Conservation (phyloP, 2,888 invertebrate genomes). For the Archips crataeganus region DNA sequence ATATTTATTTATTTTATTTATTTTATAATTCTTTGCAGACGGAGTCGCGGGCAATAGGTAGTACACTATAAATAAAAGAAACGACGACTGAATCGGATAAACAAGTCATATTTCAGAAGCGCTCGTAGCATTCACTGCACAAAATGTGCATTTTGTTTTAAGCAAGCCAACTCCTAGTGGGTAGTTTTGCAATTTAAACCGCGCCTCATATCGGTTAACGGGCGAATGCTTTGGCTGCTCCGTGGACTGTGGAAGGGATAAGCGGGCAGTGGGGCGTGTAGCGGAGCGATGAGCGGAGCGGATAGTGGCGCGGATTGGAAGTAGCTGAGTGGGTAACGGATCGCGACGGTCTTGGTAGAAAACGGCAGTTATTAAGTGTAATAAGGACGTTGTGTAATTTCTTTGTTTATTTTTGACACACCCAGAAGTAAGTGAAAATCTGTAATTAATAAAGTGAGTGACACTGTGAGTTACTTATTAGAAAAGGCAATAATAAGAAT, state of each 20-base stretch:
- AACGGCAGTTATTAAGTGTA: too few relatives aligned
- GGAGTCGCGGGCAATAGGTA: too few relatives aligned
- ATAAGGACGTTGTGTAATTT: too few relatives aligned
- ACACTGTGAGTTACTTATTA: too few relatives aligned
- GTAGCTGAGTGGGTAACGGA: too few relatives aligned
- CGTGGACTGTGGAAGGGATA: not conserved
- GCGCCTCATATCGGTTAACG: constrained; percentile 78
- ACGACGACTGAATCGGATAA: constrained; percentile 10
- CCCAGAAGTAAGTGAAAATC: too few relatives aligned
- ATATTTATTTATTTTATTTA: too few relatives aligned
- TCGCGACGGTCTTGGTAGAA: too few relatives aligned
- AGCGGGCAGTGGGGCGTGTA: constrained; percentile 15
- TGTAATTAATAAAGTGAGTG: too few relatives aligned
- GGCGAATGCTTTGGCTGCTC: constrained; percentile 65
- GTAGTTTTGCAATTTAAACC: constrained; percentile 82
- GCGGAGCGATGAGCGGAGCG: constrained; percentile 6
- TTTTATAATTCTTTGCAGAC: too few relatives aligned
- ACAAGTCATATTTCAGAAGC: constrained; percentile 35
- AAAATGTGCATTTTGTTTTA: constrained; percentile 45
- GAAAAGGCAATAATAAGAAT: too few relatives aligned
- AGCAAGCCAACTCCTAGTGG: constrained; percentile 53
- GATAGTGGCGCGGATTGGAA: not conserved
- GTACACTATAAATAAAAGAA: not conserved
- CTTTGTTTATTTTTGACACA: too few relatives aligned
- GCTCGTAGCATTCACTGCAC: constrained; percentile 38